phyloP scores from a whole-genome alignment of 2,113 vertebrate species.

The Gopherus evgoodei region DNA sequence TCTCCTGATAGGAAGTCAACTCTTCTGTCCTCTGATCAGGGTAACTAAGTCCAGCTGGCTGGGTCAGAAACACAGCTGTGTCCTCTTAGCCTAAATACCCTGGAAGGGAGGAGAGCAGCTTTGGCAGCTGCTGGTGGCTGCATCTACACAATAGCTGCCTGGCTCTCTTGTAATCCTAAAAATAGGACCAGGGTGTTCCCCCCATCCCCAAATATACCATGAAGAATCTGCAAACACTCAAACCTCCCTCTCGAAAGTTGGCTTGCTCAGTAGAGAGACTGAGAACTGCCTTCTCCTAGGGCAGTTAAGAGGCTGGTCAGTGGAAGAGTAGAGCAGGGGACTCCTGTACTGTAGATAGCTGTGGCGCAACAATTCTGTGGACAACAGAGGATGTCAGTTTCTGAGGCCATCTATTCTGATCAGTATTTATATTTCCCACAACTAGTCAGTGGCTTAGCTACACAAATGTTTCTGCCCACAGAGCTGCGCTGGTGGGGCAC shows the following conservation, averaged over 20 bases:
- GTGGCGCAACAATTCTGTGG: not conserved
- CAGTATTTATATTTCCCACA: not conserved
- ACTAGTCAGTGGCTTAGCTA: not conserved
- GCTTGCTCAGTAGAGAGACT: not conserved
- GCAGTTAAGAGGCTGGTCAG: not conserved
- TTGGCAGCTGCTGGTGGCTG: not conserved
- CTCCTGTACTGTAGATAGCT: not conserved
- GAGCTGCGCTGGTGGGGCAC: not conserved
- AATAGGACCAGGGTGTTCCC: not conserved
- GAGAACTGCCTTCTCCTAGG: not conserved
- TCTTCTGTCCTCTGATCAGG: not conserved
- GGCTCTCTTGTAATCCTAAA: not conserved
- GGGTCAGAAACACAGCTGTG: not conserved
- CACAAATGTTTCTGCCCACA: not conserved
- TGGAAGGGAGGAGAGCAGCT: not conserved
- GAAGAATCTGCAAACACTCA: not conserved
- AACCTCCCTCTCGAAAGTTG: not conserved
- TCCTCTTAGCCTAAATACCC: not conserved
- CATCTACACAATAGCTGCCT: not conserved
- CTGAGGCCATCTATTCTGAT: not conserved
- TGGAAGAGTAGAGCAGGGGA: not conserved
- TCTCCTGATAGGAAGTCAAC: not conserved
- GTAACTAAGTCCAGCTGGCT: not conserved
- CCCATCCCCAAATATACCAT: not conserved
- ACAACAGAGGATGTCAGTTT: not conserved